Conservation (phyloP, 2,113 vertebrate species). For the Pseudorhombus dupliciocellatus region DNA sequence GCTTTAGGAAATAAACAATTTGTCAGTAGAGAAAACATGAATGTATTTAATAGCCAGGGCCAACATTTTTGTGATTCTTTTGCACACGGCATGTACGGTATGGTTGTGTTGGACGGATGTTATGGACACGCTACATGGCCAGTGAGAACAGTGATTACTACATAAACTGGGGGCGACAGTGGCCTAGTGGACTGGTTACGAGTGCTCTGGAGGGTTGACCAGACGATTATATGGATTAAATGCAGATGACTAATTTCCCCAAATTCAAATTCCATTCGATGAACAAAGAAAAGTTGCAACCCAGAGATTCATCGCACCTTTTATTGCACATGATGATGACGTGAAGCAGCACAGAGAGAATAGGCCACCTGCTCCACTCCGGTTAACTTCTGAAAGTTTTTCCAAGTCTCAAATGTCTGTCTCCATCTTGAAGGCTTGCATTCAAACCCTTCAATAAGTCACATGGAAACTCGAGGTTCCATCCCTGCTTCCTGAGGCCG, state of each 20-base stretch:
- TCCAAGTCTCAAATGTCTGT: background rate
- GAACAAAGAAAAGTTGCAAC: background rate
- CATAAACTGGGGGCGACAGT: too few relatives aligned
- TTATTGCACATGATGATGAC: background rate
- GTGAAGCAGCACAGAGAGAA: background rate
- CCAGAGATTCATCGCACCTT: background rate
- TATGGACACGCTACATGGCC: too few relatives aligned
- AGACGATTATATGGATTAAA: too few relatives aligned
- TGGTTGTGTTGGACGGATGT: too few relatives aligned
- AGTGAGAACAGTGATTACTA: background rate
- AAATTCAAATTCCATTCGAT: too few relatives aligned
- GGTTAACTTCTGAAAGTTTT: constrained; percentile 34
- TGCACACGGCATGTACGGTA: background rate
- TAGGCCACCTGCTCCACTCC: background rate
- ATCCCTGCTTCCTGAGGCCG: constrained; percentile 12
- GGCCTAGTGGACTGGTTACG: too few relatives aligned
- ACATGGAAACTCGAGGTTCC: constrained; percentile 47
- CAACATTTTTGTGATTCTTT: background rate
- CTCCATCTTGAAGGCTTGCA: constrained; percentile 13
- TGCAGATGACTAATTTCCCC: too few relatives aligned
- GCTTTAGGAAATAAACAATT: background rate
- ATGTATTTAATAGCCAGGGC: background rate
- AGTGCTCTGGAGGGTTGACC: too few relatives aligned
- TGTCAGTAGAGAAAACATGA: too few relatives aligned
- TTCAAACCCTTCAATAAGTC: constrained; percentile 34